Evolutionary conservation across 2,113 vertebrate species (phyloP).

Genomic region (Apteryx mantelli): DNA sequence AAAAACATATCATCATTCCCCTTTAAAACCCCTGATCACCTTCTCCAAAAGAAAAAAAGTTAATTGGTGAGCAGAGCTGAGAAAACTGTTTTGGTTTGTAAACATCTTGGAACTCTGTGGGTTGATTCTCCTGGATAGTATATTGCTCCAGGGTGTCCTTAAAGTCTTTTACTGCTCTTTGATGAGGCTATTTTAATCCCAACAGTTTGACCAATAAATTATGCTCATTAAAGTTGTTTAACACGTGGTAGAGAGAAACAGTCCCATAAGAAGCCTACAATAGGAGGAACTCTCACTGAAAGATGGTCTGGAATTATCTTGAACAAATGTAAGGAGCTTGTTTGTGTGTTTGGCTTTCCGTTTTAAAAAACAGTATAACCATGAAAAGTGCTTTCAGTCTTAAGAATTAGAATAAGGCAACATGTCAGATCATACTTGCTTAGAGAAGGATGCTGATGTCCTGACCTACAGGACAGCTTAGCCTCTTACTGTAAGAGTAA

Average conservation of each 20-base stretch:
- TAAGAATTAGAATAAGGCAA: not conserved
- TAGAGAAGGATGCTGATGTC: not conserved
- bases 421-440: not conserved
- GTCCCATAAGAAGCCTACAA: not conserved
- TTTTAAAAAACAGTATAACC: not conserved
- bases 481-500: not conserved
- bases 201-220: not conserved
- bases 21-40: not conserved
- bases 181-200: not conserved
- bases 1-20: not conserved
- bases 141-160: not conserved
- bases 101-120: not conserved
- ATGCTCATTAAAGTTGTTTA: not conserved
- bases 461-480: not conserved
- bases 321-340: not conserved
- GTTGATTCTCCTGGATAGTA: accelerated
- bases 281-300: not conserved
- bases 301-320: not conserved
- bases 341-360: not conserved
- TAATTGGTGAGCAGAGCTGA: not conserved
- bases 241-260: not conserved
- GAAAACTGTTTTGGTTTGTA: not conserved
- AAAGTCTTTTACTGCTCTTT: not conserved
- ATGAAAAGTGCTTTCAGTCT: not conserved
- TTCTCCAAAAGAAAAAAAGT: not conserved